phyloP scores from a whole-genome alignment of 2,797 vertebrate genomes.

The Argyrosomus regius region DNA sequence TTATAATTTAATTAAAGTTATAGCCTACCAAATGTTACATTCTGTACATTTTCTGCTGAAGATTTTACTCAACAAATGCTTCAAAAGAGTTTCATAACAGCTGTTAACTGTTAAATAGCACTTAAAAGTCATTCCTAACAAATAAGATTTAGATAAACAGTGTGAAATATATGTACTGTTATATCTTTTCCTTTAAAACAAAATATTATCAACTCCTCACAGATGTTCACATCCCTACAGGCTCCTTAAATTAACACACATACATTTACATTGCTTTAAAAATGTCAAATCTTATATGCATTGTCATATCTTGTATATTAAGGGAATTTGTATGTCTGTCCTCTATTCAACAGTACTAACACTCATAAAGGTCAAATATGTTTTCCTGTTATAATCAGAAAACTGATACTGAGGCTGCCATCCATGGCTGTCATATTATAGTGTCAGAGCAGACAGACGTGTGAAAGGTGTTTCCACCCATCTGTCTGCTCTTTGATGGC shows the following conservation, averaged over 20 bases:
- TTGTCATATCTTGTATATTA: background rate
- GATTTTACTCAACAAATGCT: background rate
- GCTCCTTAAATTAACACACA: background rate
- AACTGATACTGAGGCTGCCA: constrained; percentile 40
- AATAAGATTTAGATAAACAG: background rate
- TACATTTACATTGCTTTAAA: too few species aligned
- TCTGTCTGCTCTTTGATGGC: constrained; percentile 12
- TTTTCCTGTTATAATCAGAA: constrained; percentile 40
- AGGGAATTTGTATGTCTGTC: background rate
- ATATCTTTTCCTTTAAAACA: too few species aligned
- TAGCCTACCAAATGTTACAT: background rate
- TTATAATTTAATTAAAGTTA: background rate
- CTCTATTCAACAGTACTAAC: background rate
- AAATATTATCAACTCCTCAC: background rate
- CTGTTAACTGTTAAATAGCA: background rate
- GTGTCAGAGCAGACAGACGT: constrained; percentile 7
- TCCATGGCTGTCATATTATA: constrained; percentile 15
- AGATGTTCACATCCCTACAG: background rate
- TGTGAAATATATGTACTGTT: too few species aligned
- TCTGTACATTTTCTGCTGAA: background rate
- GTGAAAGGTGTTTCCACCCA: background rate
- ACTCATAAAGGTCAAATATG: constrained; percentile 35
- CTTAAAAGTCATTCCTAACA: background rate
- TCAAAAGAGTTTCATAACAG: background rate
- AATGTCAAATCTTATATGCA: background rate